A percentile compares a stretch with the other conserved stretches of the same genome.
Conservation (phyloP, 1,140 invertebrate genomes). For the Charaxes varanes region DNA sequence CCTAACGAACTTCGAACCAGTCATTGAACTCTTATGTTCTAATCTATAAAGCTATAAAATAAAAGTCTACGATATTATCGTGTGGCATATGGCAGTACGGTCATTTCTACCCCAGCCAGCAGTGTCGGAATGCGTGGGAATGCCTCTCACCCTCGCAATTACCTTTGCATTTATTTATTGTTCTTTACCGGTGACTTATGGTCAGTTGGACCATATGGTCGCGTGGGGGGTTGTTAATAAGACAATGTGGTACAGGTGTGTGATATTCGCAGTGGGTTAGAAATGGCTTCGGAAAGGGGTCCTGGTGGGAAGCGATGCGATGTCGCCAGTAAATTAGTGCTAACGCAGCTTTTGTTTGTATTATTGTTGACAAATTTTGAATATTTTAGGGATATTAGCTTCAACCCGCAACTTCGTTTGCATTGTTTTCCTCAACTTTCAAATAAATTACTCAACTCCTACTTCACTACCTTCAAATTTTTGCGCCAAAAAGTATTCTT, state of each 20-base stretch:
- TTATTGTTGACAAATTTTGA: too few species aligned
- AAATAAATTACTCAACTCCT: too few species aligned
- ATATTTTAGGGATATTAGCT: too few species aligned
- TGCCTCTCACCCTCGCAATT: slow-evolving; percentile 46
- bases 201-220: slow-evolving; percentile 46
- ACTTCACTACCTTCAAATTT: too few species aligned
- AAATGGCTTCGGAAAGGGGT: slow-evolving; percentile 4
- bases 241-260: slow-evolving; percentile 17
- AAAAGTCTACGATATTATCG: slow-evolving; percentile 41
- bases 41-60: slow-evolving; percentile 25
- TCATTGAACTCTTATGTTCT: slow-evolving; percentile 12
- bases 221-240: slow-evolving; percentile 17
- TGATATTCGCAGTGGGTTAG: slow-evolving; percentile 9
- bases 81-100: slow-evolving; percentile 37
- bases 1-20: too few species aligned
- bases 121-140: slow-evolving; percentile 62
- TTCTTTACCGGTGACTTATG: slow-evolving; percentile 57
- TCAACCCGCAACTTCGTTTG: too few species aligned
- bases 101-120: slow-evolving; percentile 30
- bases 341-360: too few species aligned
- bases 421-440: too few species aligned
- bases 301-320: too few species aligned
- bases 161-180: slow-evolving; percentile 40
- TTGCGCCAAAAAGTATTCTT: too few species aligned
- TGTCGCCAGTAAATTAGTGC: too few species aligned